Evolutionary conservation across 2,113 vertebrate species (phyloP), one percentile per base, ranked within the genome.

Genomic region (Phycodurus eques): DNA sequence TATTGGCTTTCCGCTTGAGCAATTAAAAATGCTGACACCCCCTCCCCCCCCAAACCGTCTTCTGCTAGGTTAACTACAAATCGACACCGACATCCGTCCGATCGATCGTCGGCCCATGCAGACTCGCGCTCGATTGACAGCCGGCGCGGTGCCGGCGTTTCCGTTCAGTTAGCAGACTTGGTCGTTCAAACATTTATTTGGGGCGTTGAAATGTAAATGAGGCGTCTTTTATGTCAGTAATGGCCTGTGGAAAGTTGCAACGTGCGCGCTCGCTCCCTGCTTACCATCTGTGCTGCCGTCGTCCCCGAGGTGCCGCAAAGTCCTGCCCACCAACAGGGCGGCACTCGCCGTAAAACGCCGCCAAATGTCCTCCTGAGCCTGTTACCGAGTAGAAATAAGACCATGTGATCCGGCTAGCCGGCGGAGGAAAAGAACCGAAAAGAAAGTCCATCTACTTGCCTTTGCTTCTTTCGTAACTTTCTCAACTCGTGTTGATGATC

Each of bases 31-130:
- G 68, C 44, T 63, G 69, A 62, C 31, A 44, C 73, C 78, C 67
- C 43, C 70, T 75, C 35, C 78, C 67, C 43, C 70, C 75, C 35
- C 3, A 39, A 66, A 62, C 17, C 0, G 66, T 4, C 1, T 53
- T 68, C 20, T 49, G 57, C 67, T 47, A 31, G 77, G 78, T 84
- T 82, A 89, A 89, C 85, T 84, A 85, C 82, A 85, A 76, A 75
- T 84, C 83, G 85, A 27, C 80, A 84, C 74, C 72, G 57, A 77
- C 70, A 15, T 54, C 76, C 67, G 72, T 82, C 67, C 1, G 59
- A 86, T 90, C 87, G 81, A 86, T 88, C 85, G 73, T 72, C 51
- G 70, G 70, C 70, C 31, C 75, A 20, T 65, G 80, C 69, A 60
- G 22, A 71, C 33, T 62, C 5, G 70, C 53, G 54, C 76, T 22